phyloP scores from a whole-genome alignment of 2,797 vertebrate genomes.

The Notoglanidium macrostoma region DNA sequence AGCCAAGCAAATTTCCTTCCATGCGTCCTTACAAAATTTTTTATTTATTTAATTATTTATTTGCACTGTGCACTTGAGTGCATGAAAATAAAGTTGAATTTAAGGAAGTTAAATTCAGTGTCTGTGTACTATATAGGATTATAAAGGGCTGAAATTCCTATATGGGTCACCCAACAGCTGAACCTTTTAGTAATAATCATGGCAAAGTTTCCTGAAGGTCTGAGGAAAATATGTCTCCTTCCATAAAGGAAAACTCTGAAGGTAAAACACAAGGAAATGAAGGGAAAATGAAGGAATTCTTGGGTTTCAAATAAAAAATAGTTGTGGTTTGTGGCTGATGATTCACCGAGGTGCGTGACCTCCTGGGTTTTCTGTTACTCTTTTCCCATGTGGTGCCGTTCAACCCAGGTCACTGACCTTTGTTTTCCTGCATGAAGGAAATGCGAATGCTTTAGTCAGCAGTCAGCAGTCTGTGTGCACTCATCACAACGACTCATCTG shows the following conservation, averaged over 20 bases:
- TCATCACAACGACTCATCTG: constrained; percentile 43
- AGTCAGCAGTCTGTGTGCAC: constrained; percentile 44
- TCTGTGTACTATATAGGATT: neutral
- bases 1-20: neutral
- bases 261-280: constrained; percentile 1
- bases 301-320: constrained; percentile 13
- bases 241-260: neutral
- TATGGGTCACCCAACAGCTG: neutral
- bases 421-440: constrained; percentile 45
- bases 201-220: neutral
- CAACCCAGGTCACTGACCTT: constrained; percentile 39
- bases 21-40: neutral
- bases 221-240: neutral
- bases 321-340: constrained; percentile 33
- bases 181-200: neutral
- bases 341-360: constrained; percentile 42
- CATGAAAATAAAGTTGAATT: neutral
- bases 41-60: neutral
- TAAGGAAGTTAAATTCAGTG: neutral
- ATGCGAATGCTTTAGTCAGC: constrained; percentile 47
- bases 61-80: neutral
- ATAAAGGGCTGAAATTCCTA: neutral
- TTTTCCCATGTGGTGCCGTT: constrained; percentile 29
- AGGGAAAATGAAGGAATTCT: neutral
- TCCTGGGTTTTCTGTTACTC: constrained; percentile 37